A percentile compares a stretch with the other conserved stretches of the same genome.
Conservation (phyloP, 2,888 invertebrate species). For the Spilarctia lutea region DNA sequence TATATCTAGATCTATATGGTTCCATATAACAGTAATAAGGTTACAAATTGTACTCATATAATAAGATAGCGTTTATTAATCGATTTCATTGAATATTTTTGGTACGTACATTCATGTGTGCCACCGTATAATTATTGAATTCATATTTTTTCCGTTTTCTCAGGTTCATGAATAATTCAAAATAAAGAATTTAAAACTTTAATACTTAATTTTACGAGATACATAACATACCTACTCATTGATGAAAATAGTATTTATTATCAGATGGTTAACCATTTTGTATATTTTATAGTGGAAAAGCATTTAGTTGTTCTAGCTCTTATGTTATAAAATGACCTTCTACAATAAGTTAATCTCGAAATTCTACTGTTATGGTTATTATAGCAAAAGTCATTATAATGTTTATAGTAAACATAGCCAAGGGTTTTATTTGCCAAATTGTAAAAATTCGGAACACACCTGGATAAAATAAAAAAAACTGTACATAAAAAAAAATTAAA, state of each 20-base stretch:
- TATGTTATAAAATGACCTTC: no score
- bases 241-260: no score
- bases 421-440: no score
- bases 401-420: not conserved
- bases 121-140: not conserved
- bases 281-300: not conserved
- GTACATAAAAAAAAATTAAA: no score
- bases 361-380: not conserved
- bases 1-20: slow-evolving; percentile 6
- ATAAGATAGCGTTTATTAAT: not conserved
- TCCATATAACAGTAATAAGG: not conserved
- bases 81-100: not conserved
- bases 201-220: no score
- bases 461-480: no score
- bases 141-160: not conserved
- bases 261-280: not conserved
- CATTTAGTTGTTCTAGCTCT: not conserved
- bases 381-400: not conserved
- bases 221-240: no score
- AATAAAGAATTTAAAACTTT: no score
- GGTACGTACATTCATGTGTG: not conserved
- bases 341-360: no score
- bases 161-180: not conserved
- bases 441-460: no score
- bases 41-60: not conserved